Conservation (phyloP, 2,797 vertebrate genomes). For the Zalophus californianus region DNA sequence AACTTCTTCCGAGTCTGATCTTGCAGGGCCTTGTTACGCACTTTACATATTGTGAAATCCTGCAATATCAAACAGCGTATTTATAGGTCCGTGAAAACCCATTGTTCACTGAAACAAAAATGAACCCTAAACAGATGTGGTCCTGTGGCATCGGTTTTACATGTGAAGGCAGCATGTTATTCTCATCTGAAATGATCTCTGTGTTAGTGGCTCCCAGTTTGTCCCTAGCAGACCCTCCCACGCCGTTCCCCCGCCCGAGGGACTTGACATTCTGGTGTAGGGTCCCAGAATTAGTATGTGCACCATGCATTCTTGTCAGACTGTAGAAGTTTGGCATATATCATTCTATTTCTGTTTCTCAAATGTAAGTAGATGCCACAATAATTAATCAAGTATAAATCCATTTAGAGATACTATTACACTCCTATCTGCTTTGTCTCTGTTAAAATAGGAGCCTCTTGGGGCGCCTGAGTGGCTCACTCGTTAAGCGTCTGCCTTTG, state of each 20-base stretch:
- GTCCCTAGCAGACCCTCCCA: background rate
- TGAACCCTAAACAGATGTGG: background rate
- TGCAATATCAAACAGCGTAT: background rate
- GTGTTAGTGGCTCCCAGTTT: background rate
- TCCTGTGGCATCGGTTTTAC: background rate
- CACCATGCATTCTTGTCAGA: background rate
- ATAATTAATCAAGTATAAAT: background rate
- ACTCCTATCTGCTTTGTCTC: background rate
- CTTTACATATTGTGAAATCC: background rate
- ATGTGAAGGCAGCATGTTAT: background rate
- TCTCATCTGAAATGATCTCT: background rate
- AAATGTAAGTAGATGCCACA: background rate
- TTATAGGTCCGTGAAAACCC: background rate
- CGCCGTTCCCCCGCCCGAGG: background rate
- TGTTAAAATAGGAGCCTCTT: background rate
- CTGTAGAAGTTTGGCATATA: background rate
- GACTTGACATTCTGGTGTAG: background rate
- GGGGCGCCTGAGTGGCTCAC: no score
- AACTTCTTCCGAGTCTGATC: background rate
- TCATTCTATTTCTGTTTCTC: conserved; percentile 53
- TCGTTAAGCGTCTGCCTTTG: no score
- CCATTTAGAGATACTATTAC: background rate
- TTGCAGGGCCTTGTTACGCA: background rate
- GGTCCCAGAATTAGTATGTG: background rate
- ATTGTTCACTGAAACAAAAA: background rate